Base-by-base conservation (phyloP, 2,888 invertebrate species). In the Hirtodrosophila cameraria region DNA sequence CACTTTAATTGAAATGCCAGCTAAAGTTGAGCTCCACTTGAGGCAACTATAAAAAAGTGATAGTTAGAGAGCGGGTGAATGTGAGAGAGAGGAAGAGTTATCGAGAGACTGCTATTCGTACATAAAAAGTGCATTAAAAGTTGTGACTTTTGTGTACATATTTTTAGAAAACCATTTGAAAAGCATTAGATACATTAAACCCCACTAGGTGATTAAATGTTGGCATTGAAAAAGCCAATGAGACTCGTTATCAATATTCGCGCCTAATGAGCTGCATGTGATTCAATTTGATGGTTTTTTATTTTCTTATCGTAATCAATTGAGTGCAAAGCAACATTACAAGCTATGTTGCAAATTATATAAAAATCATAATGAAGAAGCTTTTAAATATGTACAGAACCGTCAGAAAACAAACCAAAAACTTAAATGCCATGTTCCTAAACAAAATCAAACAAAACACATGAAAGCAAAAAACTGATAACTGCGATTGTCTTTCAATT, bases 1-100 rank as follows among this genome's bases (percentile, higher is more conserved):
- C 70, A 60, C 36, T 74, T 78, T 78, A 84, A 78, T 74, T 84
- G 78, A 84, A 84, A 81, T 77, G 55, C 84, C 81, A 74, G 35
- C 45, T 16, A 8, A 39, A 61, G 41, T 59, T 38, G 35, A 52
- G 48, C 54, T 46, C 30, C 43, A 46, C 58, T 61, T 50, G 36
- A 27, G 42, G 36, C 35, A 36, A 28, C 33, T 15, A 42, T 18
- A 23, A 13, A 36, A n/a, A 15, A 35, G 13, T 28, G 23, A 28
- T 5, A 35, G 25, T n/a, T 5, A 13, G 11, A 49, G 9, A 38
- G 39, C 31, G 18, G 20, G 9, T 23, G 28, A 7, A 2, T 7
- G 9, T 7, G 7, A 18, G 25, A 52, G 25, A 28, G 11, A 30
- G 28, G 13, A 30, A 39, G 12, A 30, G 2, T 25, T 30, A 36